Percentiles rank a stretch among this genome's conserved stretches.
Conservation (phyloP, 2,113 vertebrate genomes). For the Pseudorectes ferrugineus region DNA sequence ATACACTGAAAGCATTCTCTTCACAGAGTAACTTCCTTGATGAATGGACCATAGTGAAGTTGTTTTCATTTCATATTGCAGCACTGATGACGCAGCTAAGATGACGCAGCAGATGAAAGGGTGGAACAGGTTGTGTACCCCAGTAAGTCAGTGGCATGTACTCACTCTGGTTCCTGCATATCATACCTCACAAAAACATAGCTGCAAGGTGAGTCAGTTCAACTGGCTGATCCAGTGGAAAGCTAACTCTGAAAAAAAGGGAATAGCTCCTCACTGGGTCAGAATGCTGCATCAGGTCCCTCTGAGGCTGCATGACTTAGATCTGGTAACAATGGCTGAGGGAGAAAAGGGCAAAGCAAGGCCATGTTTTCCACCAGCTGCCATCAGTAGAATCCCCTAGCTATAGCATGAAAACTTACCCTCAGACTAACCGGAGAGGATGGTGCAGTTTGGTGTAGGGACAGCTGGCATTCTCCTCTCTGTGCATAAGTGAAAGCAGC, state of each 20-base stretch:
- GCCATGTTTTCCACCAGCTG: neutral
- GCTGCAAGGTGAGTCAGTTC: neutral
- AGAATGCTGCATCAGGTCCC: neutral
- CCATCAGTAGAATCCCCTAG: neutral
- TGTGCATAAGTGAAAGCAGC: neutral
- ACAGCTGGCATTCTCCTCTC: neutral
- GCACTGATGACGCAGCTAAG: too few species aligned
- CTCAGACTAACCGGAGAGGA: neutral
- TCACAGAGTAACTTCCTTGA: neutral
- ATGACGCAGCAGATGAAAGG: neutral
- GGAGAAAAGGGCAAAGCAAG: neutral
- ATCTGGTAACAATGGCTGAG: neutral
- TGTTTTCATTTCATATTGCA: neutral
- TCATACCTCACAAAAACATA: neutral
- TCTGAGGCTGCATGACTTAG: neutral
- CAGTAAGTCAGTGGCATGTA: neutral
- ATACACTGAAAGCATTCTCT: neutral
- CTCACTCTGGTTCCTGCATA: neutral
- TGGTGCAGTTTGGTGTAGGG: neutral
- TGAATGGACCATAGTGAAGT: neutral
- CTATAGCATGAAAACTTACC: neutral
- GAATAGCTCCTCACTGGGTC: neutral
- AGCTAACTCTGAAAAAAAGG: neutral
- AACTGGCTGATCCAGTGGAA: neutral
- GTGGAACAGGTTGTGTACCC: neutral